Conservation (phyloP, 2,113 vertebrate genomes). For the Bufo bufo region DNA sequence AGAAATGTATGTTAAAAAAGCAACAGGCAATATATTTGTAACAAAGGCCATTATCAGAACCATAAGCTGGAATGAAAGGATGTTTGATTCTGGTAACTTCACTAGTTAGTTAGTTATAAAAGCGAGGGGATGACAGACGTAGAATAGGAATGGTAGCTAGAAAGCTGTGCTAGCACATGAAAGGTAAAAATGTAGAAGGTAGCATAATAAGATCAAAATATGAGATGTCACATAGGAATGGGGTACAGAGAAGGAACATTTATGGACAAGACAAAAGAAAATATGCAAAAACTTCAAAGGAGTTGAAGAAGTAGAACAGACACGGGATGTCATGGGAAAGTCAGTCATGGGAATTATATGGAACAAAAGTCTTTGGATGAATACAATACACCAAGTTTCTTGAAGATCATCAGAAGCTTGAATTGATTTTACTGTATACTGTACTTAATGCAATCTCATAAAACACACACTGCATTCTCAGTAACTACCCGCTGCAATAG, state of each 20-base stretch:
- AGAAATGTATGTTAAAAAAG: not conserved
- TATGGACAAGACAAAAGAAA: not conserved
- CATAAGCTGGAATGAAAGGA: not conserved
- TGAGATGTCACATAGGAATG: conserved; percentile 12
- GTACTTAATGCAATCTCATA: not conserved
- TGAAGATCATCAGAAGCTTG: not conserved
- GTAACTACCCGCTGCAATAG: not conserved
- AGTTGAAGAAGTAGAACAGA: not conserved
- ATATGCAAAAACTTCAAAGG: not conserved
- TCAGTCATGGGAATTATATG: conserved; percentile 15
- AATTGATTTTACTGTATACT: not conserved
- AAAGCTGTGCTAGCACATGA: not conserved
- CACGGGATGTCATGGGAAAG: conserved; percentile 13
- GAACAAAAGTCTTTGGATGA: not conserved
- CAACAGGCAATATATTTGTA: not conserved
- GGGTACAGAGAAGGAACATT: not conserved
- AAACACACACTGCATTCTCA: not conserved
- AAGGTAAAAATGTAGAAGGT: not conserved
- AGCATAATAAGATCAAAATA: conserved; percentile 1
- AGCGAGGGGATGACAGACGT: no score
- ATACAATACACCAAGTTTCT: not conserved
- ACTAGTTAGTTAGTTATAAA: no score
- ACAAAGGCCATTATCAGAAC: not conserved
- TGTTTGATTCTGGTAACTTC: no score
- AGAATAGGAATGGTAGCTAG: not conserved